Base-by-base conservation (phyloP, 2,113 vertebrate genomes). In the Cacatua alba region DNA sequence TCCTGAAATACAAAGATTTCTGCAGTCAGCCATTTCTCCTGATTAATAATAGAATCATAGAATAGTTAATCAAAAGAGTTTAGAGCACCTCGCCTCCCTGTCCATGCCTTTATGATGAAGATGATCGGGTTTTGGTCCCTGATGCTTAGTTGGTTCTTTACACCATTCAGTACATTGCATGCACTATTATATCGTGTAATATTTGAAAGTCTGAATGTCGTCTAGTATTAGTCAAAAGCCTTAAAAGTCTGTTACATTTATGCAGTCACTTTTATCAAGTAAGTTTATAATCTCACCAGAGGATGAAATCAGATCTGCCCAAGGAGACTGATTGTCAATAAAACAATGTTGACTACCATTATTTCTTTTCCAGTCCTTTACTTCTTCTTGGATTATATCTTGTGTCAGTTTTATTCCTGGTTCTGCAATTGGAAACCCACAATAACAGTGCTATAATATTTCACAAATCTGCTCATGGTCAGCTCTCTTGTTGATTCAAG, bases 281-380 rank as follows among this genome's bases (percentile, higher is more conserved):
- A 44, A 96, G 67, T 88, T 90, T 86, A 90, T 93, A 88, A 94
- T 96, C 86, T 93, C 92, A 88, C 72, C 44, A 93, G 92, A 96
- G 94, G 68, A 82, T 72, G 90, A 94, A 96, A 96, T 93, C 77
- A 90, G 80, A 88, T 95, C 77, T 79, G 80, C 71, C 92, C 49
- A 19, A 95, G 48, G 88, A 96, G 94, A 91, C 80, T 86, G 86
- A 84, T 64, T 84, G 60, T 79, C 81, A 90, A 79, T 93, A 94
- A 89, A 96, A 51, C 62, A 93, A 63, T 49, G 69, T 86, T 96
- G 88, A 79, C 65, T 65, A 75, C 44, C 64, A 64, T 94, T 88
- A 96, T 95, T 95, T 96, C 80, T 94, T 96, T 94, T 91, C 94
- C 95, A 93, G 77, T 29, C 82, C 55, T 93, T 85, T 89, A 79